Evolutionary conservation across 2,888 invertebrate species (phyloP), one percentile per base, ranked within the genome.

Genomic region (Pollenia angustigena): DNA sequence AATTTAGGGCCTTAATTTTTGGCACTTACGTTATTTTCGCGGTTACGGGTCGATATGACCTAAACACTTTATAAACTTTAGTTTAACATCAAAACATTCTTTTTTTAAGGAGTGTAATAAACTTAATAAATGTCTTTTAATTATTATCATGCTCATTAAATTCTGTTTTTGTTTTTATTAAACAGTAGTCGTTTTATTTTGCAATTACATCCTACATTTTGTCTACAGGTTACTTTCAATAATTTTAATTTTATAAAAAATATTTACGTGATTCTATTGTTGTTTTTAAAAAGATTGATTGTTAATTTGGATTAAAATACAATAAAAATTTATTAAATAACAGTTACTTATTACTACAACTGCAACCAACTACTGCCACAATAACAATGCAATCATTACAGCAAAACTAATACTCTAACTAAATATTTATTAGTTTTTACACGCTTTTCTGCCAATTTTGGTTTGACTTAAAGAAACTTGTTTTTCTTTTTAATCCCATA

Each of bases 371-470:
- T 62, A 56, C 16, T 66, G 40, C 66, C 48, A 60, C 32, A 32
- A 32, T 32, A 32, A 32, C 32, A 52, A 42, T 72, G 54, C 74
- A n/a, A 69, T 4, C 56, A 66, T 44, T 62, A 11, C 12, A 23
- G 44, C 16, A 40, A 58, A 23, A 44, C 44, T 18, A 6, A 14
- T 16, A 54, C 60, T 60, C 12, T 60, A 42, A 64, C 62, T 71
- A 76, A 76, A 78, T 83, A 71, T 84, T 79, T 80, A 85, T 85
- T 85, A 74, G 60, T 75, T 66, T 85, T 87, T 87, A 84, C 87
- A 87, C 87, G 87, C 87, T 87, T 81, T 84, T 62, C 72, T 62
- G 54, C 78, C 87, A 84, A 78, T 74, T 87, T 87, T 84, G 84
- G 87, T 78, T 64, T 68, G 78, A 81, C 48, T 71, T 69, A 78